phyloP scores from a whole-genome alignment of 2,888 invertebrate species.

The Lypha dubia region DNA sequence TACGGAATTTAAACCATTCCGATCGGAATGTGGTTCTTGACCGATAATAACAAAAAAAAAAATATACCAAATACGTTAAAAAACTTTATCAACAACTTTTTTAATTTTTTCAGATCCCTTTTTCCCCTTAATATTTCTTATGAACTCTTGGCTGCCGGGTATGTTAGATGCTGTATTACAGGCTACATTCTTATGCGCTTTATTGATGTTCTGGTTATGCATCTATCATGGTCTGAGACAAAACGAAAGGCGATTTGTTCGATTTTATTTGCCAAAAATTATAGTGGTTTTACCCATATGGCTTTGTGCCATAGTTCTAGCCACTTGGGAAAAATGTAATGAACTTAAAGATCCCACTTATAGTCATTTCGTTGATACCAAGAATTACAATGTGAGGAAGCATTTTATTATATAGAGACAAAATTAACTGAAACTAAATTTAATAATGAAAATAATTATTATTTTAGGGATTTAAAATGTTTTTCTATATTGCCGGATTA shows the following conservation, averaged over 20 bases:
- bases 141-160: constrained; percentile 95
- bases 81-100: too few relatives aligned
- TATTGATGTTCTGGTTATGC: constrained; percentile 97
- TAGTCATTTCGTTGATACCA: constrained; percentile 93
- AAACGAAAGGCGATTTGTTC: constrained; percentile 93
- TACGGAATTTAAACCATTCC: too few relatives aligned
- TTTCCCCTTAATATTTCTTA: constrained; percentile 94
- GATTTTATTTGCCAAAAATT: constrained; percentile 96
- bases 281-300: constrained; percentile 93
- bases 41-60: too few relatives aligned
- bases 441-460: constrained; percentile 73
- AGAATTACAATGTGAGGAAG: constrained; percentile 90
- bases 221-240: constrained; percentile 97
- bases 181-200: constrained; percentile 92
- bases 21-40: too few relatives aligned
- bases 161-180: constrained; percentile 95
- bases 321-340: constrained; percentile 95
- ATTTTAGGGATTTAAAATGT: constrained; percentile 92
- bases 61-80: too few relatives aligned
- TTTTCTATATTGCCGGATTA: constrained; percentile 93
- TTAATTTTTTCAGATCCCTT: constrained; percentile 90
- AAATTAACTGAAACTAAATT: neutral
- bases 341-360: constrained; percentile 95
- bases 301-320: constrained; percentile 92
- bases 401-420: neutral